Conservation (phyloP, 2,888 invertebrate genomes). For the Lypha dubia region DNA sequence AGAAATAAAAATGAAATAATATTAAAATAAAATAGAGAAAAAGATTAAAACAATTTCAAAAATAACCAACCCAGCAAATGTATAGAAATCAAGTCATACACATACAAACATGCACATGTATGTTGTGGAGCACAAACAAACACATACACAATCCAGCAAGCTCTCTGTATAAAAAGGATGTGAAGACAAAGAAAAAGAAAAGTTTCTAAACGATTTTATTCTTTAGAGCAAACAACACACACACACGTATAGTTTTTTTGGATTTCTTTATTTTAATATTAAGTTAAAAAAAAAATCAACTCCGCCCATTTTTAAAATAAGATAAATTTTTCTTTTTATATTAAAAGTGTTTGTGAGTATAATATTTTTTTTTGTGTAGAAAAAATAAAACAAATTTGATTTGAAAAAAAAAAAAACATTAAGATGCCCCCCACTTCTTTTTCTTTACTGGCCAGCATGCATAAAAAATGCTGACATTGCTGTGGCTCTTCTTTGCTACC, state of each 20-base stretch:
- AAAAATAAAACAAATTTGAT: constrained; percentile 24
- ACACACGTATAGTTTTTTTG: constrained; percentile 34
- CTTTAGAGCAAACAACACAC: constrained; percentile 54
- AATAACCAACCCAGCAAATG: constrained; percentile 62
- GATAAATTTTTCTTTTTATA: constrained; percentile 22
- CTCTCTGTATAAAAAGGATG: constrained; percentile 14
- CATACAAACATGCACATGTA: neutral
- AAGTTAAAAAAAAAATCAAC: constrained; percentile 27
- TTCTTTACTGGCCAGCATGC: constrained; percentile 22
- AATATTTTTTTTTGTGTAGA: constrained; percentile 1
- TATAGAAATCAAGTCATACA: constrained; percentile 1
- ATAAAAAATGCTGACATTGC: constrained; percentile 29
- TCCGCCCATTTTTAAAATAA: constrained; percentile 63
- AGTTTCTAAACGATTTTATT: constrained; percentile 48
- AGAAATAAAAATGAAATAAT: constrained; percentile 60
- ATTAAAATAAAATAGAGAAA: constrained; percentile 79
- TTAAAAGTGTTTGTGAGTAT: neutral
- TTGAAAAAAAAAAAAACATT: constrained; percentile 59
- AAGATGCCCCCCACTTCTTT: constrained; percentile 45
- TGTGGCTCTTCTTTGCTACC: constrained; percentile 5
- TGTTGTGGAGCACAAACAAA: neutral
- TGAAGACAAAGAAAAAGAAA: constrained; percentile 59
- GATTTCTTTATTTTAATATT: constrained; percentile 51
- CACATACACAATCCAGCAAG: neutral
- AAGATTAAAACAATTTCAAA: constrained; percentile 67